A percentile compares a stretch with the other conserved stretches of the same genome.
These are phyloP conservation scores for Cheirogaleus medius DNA, from an alignment of 2,113 vertebrate genomes.

Conservation along the genomic window DNA sequence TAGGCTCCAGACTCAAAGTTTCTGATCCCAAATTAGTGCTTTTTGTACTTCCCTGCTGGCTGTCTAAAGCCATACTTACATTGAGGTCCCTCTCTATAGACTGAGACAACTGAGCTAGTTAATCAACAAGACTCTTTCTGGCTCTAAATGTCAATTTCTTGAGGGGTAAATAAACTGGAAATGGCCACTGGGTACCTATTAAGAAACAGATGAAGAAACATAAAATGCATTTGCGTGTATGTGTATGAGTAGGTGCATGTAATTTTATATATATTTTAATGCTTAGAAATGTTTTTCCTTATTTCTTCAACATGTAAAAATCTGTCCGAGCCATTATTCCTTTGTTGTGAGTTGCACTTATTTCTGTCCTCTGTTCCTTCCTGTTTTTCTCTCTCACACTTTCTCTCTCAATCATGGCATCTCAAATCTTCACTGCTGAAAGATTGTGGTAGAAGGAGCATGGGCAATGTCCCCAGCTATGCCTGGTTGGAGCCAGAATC, in stretches of 20 bases:
- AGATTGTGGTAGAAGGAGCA: neutral
- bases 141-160: neutral
- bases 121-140: neutral
- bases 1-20: neutral
- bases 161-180: neutral
- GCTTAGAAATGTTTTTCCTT: neutral
- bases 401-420: neutral
- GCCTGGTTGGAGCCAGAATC: neutral
- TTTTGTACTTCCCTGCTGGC: neutral
- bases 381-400: neutral
- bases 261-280: neutral
- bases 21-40: neutral
- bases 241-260: neutral
- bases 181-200: neutral
- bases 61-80: neutral
- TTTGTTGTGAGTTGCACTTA: neutral
- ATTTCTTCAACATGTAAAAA: conserved; percentile 1
- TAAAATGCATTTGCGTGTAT: neutral
- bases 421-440: neutral
- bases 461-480: neutral
- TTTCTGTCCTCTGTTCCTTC: neutral
- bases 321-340: neutral
- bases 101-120: neutral
- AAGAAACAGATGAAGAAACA: neutral
- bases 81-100: neutral